Conservation (phyloP, 2,888 invertebrate species). For the Pammene fasciana region DNA sequence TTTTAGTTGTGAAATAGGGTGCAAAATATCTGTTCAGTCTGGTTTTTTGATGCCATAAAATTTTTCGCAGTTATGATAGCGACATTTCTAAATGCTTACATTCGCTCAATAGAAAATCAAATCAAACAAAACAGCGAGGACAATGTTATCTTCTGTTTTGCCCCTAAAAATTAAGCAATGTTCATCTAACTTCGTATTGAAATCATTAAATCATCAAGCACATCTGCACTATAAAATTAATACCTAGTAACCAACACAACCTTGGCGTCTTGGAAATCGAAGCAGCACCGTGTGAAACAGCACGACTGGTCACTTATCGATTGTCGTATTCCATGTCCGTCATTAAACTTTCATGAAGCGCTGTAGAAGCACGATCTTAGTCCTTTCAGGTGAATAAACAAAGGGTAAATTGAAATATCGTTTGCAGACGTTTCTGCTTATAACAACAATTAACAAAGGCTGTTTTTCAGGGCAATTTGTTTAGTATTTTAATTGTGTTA, state of each 20-base stretch:
- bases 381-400: not conserved
- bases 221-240: not conserved
- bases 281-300: slow-evolving; percentile 6
- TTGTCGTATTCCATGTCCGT: not conserved
- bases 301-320: slow-evolving; percentile 13
- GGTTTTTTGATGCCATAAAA: too few relatives aligned
- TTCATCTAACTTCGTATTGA: too few relatives aligned
- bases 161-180: too few relatives aligned
- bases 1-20: too few relatives aligned
- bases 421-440: not conserved
- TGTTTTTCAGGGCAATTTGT: not conserved
- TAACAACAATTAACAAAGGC: too few relatives aligned
- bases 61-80: too few relatives aligned
- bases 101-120: too few relatives aligned
- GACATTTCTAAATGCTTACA: too few relatives aligned
- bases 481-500: not conserved
- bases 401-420: not conserved
- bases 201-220: too few relatives aligned
- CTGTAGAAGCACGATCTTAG: not conserved
- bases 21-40: too few relatives aligned
- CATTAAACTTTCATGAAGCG: slow-evolving; percentile 5
- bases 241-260: not conserved
- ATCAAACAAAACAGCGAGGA: too few relatives aligned
- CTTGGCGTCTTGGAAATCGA: slow-evolving; percentile 6
- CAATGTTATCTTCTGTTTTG: too few relatives aligned